Percentiles rank a stretch among this genome's conserved stretches.
phyloP scores from a whole-genome alignment of 30 jellyfish, hydroid and myxozoan genomes.

The Pelagia noctiluca region DNA sequence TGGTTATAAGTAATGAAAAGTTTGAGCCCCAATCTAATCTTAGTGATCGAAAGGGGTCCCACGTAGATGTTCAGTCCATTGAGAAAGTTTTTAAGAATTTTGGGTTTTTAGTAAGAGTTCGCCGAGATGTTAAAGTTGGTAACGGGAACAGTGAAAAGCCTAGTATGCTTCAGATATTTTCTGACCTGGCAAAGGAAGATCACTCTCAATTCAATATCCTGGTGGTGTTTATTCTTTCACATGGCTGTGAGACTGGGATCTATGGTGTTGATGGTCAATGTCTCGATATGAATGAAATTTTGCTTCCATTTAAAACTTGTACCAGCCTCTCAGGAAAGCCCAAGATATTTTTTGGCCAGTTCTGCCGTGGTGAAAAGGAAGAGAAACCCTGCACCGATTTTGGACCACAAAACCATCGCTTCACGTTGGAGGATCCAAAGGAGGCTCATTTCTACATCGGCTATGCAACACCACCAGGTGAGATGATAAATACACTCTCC shows the following conservation, averaged over 20 bases:
- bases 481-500: neutral
- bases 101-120: neutral
- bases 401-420: neutral
- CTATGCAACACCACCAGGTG: constrained; percentile 47
- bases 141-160: neutral
- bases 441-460: constrained; percentile 33
- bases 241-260: constrained; percentile 36
- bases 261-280: constrained; percentile 33
- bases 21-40: neutral
- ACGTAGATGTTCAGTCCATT: constrained; percentile 16
- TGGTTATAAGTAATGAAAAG: constrained; percentile 32
- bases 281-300: constrained; percentile 15
- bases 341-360: constrained; percentile 46
- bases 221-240: constrained; percentile 38
- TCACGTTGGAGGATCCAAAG: neutral
- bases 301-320: constrained; percentile 18
- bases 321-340: constrained; percentile 40
- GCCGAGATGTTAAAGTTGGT: neutral
- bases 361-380: constrained; percentile 41
- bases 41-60: constrained; percentile 13
- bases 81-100: constrained; percentile 5
- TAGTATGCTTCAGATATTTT: neutral
- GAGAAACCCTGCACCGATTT: constrained; percentile 29
- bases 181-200: constrained; percentile 13
- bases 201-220: constrained; percentile 40